Base-by-base conservation (phyloP, 2,113 vertebrate species). In the Prietella phreatophila region DNA sequence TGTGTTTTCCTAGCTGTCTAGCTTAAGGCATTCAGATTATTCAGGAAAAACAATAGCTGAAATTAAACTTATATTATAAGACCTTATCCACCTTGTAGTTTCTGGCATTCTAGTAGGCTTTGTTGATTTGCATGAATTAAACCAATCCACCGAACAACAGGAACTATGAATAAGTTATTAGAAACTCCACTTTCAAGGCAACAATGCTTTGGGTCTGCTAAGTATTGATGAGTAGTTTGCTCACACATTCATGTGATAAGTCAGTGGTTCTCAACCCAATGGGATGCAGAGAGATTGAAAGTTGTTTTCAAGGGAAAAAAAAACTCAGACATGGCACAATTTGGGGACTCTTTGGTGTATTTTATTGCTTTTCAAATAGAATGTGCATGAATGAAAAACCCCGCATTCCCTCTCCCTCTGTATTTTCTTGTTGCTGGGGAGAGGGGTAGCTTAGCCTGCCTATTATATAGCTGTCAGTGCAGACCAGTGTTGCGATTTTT, bases 111-210 rank as follows among this genome's bases (percentile, higher is more conserved):
- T 47, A 1, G 1, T 2, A n/a, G 7, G 39, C 11, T 33, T 42
- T 65, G 10, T n/a, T 83, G 27, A 61, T 61, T 82, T 60, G 53
- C 33, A 82, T 60, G 58, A 84, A 67, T 30, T 7, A 47, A 84
- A 53, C 53, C 17, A 84, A 67, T 69, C 39, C 27, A 67, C 82
- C 22, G 8, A n/a, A 33, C 36, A 69, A 83, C 14, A 67, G 82
- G 36, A 50, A 20, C 1, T 20, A 53, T 84, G 61, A 69, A 67
- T 50, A 67, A 20, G 27, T 10, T 27, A 42, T 56, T 33, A 58
- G 63, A 85, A 85, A 56, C 50, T 56, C 65, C 83, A 71, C 33
- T 58, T 53, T 71, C 47, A 30, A 55, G 19, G 15, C 6, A 15
- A 25, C 15, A 17, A 25, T 55, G 1, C n/a, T 55, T 50, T 22